These are phyloP conservation scores for Chaenodraco wilsoni DNA, from an alignment of 2,797 vertebrate species.

Conservation along the genomic window DNA sequence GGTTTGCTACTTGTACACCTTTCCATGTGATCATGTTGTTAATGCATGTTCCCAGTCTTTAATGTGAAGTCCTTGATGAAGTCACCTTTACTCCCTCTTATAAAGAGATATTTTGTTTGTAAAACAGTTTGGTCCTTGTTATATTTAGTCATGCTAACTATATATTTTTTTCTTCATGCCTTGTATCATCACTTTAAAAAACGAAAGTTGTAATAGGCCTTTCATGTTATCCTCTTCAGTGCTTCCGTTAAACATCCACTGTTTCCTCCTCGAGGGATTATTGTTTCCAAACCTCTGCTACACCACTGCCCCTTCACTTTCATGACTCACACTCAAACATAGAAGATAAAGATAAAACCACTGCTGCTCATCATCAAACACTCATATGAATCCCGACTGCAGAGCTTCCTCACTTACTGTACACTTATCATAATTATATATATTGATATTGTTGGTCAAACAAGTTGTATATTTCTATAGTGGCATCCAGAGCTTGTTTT, in stretches of 20 bases:
- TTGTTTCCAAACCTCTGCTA: constrained; percentile 45
- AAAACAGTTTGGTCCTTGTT: background rate
- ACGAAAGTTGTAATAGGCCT: constrained; percentile 15
- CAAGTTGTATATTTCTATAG: background rate
- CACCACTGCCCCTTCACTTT: constrained; percentile 33
- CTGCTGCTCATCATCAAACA: constrained; percentile 23
- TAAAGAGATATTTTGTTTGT: background rate
- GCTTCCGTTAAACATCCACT: constrained; percentile 36
- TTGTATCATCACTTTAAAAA: constrained; percentile 10
- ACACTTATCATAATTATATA: background rate
- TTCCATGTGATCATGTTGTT: background rate
- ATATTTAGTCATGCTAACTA: constrained; percentile 10
- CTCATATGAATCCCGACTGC: constrained; percentile 18
- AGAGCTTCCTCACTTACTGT: background rate
- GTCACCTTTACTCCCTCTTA: background rate
- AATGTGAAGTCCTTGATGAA: background rate
- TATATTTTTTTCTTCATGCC: background rate
- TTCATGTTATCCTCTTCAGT: constrained; percentile 32
- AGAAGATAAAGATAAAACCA: constrained; percentile 41
- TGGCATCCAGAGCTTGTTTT: background rate
- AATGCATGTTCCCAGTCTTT: background rate
- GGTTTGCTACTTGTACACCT: no score
- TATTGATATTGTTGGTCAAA: constrained; percentile 10
- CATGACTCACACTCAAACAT: constrained; percentile 58
- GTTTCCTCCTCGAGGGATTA: constrained; percentile 30